Evolutionary conservation across 2,797 vertebrate species (phyloP).

Genomic region (Arrhamphus sclerolepis): DNA sequence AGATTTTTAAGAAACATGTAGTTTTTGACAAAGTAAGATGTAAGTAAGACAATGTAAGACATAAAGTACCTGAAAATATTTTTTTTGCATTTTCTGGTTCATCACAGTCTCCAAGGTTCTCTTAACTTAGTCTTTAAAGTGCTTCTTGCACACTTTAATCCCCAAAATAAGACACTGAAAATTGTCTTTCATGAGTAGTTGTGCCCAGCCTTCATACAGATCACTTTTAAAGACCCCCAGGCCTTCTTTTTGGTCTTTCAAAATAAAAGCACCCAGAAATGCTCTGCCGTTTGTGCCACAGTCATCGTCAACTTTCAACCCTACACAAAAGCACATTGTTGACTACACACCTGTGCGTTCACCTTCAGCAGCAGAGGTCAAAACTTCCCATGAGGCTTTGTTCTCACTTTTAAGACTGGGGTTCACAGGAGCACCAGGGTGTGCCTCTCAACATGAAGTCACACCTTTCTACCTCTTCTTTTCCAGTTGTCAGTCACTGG

Average conservation of each 20-base stretch:
- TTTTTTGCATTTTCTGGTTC: too few species aligned
- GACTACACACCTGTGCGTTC: not conserved
- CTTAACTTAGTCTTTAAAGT: too few species aligned
- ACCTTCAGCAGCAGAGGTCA: constrained; percentile 6
- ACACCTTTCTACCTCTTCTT: constrained; percentile 2
- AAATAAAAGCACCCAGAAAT: not conserved
- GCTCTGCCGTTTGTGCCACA: not conserved
- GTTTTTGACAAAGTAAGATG: too few species aligned
- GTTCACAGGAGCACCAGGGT: constrained; percentile 26
- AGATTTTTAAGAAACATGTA: too few species aligned
- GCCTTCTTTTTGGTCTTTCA: not conserved
- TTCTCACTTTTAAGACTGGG: constrained; percentile 26
- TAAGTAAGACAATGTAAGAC: too few species aligned
- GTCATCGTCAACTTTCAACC: not conserved
- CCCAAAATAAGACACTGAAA: too few species aligned
- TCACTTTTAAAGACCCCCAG: too few species aligned
- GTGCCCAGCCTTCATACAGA: too few species aligned
- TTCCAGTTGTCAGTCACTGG: constrained; percentile 54
- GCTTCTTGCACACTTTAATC: too few species aligned
- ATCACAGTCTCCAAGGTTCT: too few species aligned
- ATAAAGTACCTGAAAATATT: too few species aligned
- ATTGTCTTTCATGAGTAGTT: too few species aligned
- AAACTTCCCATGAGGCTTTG: constrained; percentile 43
- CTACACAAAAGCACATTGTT: not conserved
- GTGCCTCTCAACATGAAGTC: constrained; percentile 31